A percentile compares a stretch with the other conserved stretches of the same genome.
Conservation (phyloP, 2,113 vertebrate species). For the Oryzias javanicus region DNA sequence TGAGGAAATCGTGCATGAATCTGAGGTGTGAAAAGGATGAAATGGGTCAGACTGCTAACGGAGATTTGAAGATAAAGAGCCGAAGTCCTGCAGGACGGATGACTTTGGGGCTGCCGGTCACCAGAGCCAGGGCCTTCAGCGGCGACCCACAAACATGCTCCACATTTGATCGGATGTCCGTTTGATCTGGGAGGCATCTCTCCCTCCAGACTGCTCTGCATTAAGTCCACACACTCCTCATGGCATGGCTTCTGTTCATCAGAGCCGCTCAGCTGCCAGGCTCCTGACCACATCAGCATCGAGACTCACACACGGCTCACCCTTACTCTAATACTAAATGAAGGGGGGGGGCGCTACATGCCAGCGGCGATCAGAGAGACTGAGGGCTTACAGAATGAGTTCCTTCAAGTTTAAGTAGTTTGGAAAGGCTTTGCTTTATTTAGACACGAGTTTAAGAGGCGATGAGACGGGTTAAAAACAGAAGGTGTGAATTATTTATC, state of each 20-base stretch:
- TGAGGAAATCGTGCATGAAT: not conserved
- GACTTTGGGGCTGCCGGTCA: slow-evolving; percentile 43
- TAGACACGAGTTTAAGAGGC: not conserved
- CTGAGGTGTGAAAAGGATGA: slow-evolving; percentile 32
- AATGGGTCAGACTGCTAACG: slow-evolving; percentile 67
- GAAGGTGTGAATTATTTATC: no score
- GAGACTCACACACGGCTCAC: slow-evolving; percentile 37
- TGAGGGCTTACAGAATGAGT: slow-evolving; percentile 11
- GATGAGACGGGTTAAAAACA: not conserved
- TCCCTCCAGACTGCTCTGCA: slow-evolving; percentile 39
- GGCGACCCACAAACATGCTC: slow-evolving; percentile 69
- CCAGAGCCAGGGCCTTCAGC: slow-evolving; percentile 55
- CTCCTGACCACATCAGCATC: slow-evolving; percentile 54
- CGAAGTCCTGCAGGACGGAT: slow-evolving; percentile 51
- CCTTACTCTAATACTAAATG: slow-evolving; percentile 35
- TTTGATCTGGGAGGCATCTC: slow-evolving; percentile 56
- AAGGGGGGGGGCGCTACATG: slow-evolving; percentile 23
- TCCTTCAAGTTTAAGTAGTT: slow-evolving; percentile 17
- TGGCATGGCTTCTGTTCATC: slow-evolving; percentile 36
- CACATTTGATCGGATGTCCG: slow-evolving; percentile 62
- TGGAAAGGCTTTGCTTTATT: not conserved
- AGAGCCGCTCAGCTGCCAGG: slow-evolving; percentile 47
- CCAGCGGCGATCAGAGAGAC: slow-evolving; percentile 36
- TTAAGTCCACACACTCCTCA: slow-evolving; percentile 34
- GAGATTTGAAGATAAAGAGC: slow-evolving; percentile 41